Evolutionary conservation across 1,140 invertebrate genomes (phyloP).

Genomic region (Ptiloglossa arizonensis): DNA sequence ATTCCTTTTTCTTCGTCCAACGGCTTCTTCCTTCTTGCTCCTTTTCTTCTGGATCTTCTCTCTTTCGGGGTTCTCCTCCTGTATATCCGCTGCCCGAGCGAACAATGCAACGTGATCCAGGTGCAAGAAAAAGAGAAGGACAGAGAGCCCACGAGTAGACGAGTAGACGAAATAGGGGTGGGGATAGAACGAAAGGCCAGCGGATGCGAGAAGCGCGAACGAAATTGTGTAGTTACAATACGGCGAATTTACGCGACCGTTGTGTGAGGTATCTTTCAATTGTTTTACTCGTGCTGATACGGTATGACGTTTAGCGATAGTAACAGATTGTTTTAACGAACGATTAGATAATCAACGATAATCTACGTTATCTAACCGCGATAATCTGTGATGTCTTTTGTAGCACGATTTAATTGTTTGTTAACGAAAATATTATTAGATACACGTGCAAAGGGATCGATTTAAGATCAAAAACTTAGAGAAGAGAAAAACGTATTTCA

Average conservation of each 20-base stretch:
- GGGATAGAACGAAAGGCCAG: constrained; percentile 18
- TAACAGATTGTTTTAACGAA: neutral
- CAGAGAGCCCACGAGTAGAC: constrained; percentile 5
- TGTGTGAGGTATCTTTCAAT: neutral
- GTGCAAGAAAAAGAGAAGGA: constrained; percentile 53
- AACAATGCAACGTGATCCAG: constrained; percentile 66
- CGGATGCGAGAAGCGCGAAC: constrained; percentile 22
- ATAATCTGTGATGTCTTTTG: neutral
- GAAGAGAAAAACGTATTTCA: too few relatives aligned
- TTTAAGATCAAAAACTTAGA: too few relatives aligned
- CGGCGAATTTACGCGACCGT: constrained; percentile 29
- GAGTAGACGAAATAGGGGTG: constrained; percentile 9
- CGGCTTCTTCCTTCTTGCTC: constrained; percentile 46
- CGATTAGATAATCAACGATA: neutral
- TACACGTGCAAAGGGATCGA: neutral
- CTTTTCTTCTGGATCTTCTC: constrained; percentile 57
- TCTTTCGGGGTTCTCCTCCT: constrained; percentile 52
- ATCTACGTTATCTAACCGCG: neutral
- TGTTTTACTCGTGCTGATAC: constrained; percentile 10
- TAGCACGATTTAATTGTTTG: neutral
- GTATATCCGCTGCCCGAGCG: constrained; percentile 50
- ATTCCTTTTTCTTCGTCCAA: constrained; percentile 48
- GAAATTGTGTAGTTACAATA: constrained; percentile 47
- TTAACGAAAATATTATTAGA: neutral
- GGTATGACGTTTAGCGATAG: neutral